A percentile compares a stretch with the other conserved stretches of the same genome.
Evolutionary conservation across 2,113 vertebrate species (phyloP).

Genomic region (Corydoras maculifer): DNA sequence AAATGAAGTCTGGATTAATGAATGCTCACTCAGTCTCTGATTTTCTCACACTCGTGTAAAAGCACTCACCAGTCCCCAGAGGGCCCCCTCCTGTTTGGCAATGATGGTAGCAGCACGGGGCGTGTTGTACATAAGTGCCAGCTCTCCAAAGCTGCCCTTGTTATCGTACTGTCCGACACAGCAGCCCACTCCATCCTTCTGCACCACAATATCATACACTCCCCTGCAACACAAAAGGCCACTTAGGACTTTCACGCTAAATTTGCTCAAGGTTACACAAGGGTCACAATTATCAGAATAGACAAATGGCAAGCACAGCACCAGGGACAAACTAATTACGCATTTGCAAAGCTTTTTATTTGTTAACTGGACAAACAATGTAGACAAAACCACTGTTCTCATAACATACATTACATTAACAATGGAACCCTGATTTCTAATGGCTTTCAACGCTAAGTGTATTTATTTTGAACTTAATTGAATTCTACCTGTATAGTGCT

Average conservation of each 20-base stretch:
- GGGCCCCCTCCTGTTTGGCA: slow-evolving; percentile 84
- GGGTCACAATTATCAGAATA: too few relatives aligned
- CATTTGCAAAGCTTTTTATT: too few relatives aligned
- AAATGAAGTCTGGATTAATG: background rate
- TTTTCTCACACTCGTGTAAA: background rate
- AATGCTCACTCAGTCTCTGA: background rate
- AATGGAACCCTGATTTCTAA: too few relatives aligned
- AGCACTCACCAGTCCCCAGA: slow-evolving; percentile 90
- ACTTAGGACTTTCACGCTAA: background rate
- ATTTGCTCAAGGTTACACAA: background rate
- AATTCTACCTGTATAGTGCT: too few relatives aligned
- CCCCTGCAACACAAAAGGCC: slow-evolving; percentile 66
- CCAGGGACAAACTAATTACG: background rate
- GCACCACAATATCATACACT: slow-evolving; percentile 85
- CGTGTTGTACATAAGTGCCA: slow-evolving; percentile 98
- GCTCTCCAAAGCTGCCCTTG: slow-evolving; percentile 94
- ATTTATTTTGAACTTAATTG: too few relatives aligned
- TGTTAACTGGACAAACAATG: too few relatives aligned
- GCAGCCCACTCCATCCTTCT: slow-evolving; percentile 69
- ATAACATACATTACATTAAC: too few relatives aligned
- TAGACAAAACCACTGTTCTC: too few relatives aligned
- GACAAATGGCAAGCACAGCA: too few relatives aligned
- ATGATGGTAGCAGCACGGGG: slow-evolving; percentile 93
- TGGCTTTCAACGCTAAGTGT: too few relatives aligned
- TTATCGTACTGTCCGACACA: slow-evolving; percentile 91